Evolutionary conservation across 2,113 vertebrate genomes (phyloP).

Genomic region (Nematolebias whitei): DNA sequence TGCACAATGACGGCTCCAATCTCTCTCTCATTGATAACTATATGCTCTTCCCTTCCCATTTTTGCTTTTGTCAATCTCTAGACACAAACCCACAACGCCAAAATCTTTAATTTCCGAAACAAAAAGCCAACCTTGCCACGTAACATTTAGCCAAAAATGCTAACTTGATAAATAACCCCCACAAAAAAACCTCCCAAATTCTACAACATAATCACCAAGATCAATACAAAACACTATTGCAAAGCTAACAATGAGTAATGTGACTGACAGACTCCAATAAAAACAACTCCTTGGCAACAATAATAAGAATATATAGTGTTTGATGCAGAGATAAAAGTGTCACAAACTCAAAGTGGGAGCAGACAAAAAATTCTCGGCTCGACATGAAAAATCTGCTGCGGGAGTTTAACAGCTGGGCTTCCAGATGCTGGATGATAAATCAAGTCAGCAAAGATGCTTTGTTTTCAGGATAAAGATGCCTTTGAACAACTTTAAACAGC

Average conservation of each 20-base stretch:
- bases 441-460: conserved; percentile 12
- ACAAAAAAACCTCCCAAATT: neutral
- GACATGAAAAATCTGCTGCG: conserved; percentile 35
- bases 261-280: neutral
- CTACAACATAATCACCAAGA: neutral
- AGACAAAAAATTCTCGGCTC: conserved; percentile 9
- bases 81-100: neutral
- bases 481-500: conserved; percentile 1
- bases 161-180: neutral
- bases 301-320: conserved; percentile 1
- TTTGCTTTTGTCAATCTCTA: neutral
- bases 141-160: neutral
- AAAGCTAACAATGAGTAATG: neutral
- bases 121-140: neutral
- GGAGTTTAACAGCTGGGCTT: conserved; percentile 25
- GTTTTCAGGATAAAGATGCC: conserved; percentile 12
- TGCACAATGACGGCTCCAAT: neutral
- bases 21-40: neutral
- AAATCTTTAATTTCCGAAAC: neutral
- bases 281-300: neutral
- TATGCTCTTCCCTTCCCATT: neutral
- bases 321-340: conserved; percentile 1
- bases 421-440: conserved; percentile 21
- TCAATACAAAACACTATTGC: neutral
- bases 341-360: neutral